Evolutionary conservation across 2,797 vertebrate genomes (phyloP).

Genomic region (Hippocampus kuda): DNA sequence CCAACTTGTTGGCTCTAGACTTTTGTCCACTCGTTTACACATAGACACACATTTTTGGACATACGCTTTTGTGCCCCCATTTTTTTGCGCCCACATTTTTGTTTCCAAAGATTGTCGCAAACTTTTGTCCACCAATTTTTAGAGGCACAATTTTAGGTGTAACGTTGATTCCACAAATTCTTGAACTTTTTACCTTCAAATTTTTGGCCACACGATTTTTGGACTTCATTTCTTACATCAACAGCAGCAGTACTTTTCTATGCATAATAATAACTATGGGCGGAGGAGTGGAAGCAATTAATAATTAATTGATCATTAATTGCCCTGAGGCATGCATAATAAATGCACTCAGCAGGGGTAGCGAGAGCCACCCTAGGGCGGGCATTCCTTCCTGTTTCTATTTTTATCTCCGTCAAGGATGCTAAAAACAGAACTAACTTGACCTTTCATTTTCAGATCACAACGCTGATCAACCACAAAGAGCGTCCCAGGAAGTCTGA

Average conservation of each 20-base stretch:
- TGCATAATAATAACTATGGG: slow-evolving; percentile 35
- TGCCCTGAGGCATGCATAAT: slow-evolving; percentile 59
- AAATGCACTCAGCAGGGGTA: slow-evolving; percentile 44
- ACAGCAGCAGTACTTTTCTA: neutral
- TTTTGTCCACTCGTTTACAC: no score
- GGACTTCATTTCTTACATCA: neutral
- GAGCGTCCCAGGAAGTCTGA: slow-evolving; percentile 93
- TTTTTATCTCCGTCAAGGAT: neutral
- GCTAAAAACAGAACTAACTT: neutral
- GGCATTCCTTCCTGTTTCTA: slow-evolving; percentile 1
- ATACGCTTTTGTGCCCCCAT: no score
- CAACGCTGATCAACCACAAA: slow-evolving; percentile 96
- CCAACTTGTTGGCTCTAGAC: no score
- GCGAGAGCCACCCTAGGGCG: slow-evolving; percentile 32
- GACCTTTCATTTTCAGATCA: slow-evolving; percentile 69
- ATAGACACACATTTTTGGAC: no score
- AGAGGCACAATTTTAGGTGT: no score
- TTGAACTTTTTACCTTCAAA: neutral
- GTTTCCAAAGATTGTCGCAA: no score
- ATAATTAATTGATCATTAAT: slow-evolving; percentile 54
- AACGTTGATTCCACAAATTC: no score
- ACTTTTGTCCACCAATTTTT: no score
- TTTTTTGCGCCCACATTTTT: no score
- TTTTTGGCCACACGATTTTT: neutral
- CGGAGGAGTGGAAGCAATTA: slow-evolving; percentile 39